These are phyloP conservation scores for Drosophila hydei DNA, from an alignment of 1,140 invertebrate species.

Conservation along the genomic window DNA sequence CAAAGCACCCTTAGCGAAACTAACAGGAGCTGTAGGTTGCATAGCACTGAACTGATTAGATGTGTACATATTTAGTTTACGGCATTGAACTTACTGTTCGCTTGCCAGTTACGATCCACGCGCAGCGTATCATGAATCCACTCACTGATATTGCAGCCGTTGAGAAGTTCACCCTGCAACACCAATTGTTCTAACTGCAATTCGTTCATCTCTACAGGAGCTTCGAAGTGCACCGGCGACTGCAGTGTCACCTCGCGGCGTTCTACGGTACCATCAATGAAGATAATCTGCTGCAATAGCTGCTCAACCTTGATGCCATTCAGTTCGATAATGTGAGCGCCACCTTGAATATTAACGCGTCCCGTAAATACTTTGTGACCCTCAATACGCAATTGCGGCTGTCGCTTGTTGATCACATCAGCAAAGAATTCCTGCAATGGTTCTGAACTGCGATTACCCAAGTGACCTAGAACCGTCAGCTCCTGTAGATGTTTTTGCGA, in stretches of 20 bases:
- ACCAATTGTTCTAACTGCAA: constrained; percentile 23
- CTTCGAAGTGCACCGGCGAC: constrained; percentile 51
- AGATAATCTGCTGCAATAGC: constrained; percentile 49
- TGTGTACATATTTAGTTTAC: neutral
- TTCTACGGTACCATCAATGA: constrained; percentile 28
- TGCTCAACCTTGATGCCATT: constrained; percentile 50
- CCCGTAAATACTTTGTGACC: constrained; percentile 66
- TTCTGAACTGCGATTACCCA: constrained; percentile 45
- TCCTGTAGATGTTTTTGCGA: constrained; percentile 27
- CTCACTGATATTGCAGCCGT: constrained; percentile 60
- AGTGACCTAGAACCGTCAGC: constrained; percentile 57
- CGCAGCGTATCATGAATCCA: constrained; percentile 70
- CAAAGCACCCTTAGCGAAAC: constrained; percentile 53
- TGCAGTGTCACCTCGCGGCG: constrained; percentile 27
- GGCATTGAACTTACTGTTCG: constrained; percentile 18
- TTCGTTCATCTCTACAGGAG: constrained; percentile 27
- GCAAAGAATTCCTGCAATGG: constrained; percentile 55
- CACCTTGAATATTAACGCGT: constrained; percentile 51
- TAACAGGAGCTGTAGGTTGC: constrained; percentile 34
- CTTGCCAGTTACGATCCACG: constrained; percentile 52
- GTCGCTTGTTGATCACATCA: constrained; percentile 56
- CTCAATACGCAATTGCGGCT: constrained; percentile 4
- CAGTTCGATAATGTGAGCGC: constrained; percentile 45
- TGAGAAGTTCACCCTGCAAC: constrained; percentile 38
- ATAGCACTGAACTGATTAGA: too few relatives aligned